Percentiles rank a stretch among this genome's conserved stretches.
phyloP scores from a whole-genome alignment of 2,888 invertebrate genomes.

The Frankliniella intonsa region DNA sequence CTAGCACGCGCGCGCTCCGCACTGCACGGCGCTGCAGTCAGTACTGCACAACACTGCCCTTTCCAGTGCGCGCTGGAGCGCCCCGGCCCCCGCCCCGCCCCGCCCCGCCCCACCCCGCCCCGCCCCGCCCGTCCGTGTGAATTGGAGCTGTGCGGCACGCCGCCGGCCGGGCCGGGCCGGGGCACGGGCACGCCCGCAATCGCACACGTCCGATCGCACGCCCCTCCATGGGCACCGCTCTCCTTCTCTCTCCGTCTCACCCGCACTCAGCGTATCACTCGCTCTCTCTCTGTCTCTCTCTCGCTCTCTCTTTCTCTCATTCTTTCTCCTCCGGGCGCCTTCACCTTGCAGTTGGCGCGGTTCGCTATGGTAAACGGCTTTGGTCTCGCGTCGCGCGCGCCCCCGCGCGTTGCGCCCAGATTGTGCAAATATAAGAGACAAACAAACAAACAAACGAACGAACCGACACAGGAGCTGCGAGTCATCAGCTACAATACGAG shows the following conservation, averaged over 20 bases:
- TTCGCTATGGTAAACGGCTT: too few species aligned
- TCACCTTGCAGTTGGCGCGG: too few species aligned
- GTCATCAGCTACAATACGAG: too few species aligned
- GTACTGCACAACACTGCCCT: too few species aligned
- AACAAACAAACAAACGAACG: too few species aligned
- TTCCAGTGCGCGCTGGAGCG: too few species aligned
- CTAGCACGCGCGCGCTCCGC: not conserved
- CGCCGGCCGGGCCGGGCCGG: not conserved
- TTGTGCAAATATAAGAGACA: too few species aligned
- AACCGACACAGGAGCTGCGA: too few species aligned
- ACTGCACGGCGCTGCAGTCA: not conserved
- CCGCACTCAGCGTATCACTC: not conserved
- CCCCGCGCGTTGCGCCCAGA: too few species aligned
- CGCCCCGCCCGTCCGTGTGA: not conserved
- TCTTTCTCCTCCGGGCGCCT: not conserved
- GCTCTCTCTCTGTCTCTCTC: not conserved
- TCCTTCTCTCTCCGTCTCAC: not conserved
- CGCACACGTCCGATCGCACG: slow-evolving; percentile 22
- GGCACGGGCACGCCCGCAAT: not conserved
- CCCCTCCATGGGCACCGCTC: not conserved
- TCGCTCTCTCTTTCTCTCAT: not conserved
- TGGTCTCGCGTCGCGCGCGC: too few species aligned
- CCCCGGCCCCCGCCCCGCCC: too few species aligned
- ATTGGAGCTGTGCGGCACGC: not conserved
- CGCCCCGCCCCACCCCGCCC: not conserved